phyloP scores from a whole-genome alignment of 1,140 invertebrate species.

The Ceratina japonica region DNA sequence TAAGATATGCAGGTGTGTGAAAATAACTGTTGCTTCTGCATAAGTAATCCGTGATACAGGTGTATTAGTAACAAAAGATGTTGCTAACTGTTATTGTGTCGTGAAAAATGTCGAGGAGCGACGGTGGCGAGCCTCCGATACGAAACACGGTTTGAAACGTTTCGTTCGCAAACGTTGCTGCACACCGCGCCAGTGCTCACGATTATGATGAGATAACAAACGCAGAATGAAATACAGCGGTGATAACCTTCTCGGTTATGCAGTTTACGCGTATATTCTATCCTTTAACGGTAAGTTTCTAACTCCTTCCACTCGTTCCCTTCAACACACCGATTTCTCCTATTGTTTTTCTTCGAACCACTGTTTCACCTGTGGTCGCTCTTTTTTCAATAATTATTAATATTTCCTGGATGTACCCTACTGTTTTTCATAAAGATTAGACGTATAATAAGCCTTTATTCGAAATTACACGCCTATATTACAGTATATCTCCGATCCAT shows the following conservation, averaged over 20 bases:
- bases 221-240: conserved; percentile 78
- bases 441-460: neutral
- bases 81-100: conserved; percentile 24
- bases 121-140: neutral
- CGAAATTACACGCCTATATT: conserved; percentile 8
- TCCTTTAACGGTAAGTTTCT: conserved; percentile 71
- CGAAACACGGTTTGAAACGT: conserved; percentile 30
- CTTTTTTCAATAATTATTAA: neutral
- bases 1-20: conserved; percentile 60
- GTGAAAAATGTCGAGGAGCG: conserved; percentile 50
- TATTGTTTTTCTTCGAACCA: neutral
- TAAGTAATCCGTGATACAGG: conserved; percentile 32
- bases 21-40: conserved; percentile 51
- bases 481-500: neutral
- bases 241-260: conserved; percentile 77
- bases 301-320: neutral
- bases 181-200: conserved; percentile 28
- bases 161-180: conserved; percentile 5
- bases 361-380: too few species aligned
- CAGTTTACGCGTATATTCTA: conserved; percentile 75
- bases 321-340: neutral
- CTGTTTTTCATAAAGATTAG: neutral
- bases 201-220: conserved; percentile 78
- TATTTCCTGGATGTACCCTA: neutral
- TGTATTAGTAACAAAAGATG: conserved; percentile 6